A percentile compares a stretch with the other conserved stretches of the same genome.
Evolutionary conservation across 2,113 vertebrate genomes (phyloP).

Genomic region (Euleptes europaea): DNA sequence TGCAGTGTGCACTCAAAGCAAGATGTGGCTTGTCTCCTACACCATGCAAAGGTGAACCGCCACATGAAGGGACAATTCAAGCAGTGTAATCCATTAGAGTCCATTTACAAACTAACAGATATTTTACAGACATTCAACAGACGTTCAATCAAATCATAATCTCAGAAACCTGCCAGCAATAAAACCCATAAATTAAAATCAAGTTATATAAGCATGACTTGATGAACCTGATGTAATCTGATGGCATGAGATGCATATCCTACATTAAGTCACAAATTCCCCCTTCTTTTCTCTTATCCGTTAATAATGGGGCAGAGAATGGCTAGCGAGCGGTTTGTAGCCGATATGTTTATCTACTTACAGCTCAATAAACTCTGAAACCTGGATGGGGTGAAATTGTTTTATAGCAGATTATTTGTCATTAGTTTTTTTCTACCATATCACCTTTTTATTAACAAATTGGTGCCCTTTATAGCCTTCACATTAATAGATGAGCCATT

Average conservation of each 20-base stretch:
- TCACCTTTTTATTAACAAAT: constrained; percentile 64
- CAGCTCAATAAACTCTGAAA: constrained; percentile 47
- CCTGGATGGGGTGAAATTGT: constrained; percentile 38
- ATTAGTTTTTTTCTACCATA: constrained; percentile 46
- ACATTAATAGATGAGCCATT: constrained; percentile 34
- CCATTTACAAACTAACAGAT: constrained; percentile 69
- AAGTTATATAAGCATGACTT: constrained; percentile 69
- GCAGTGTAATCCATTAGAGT: constrained; percentile 60
- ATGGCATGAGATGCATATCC: constrained; percentile 59
- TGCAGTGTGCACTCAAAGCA: constrained; percentile 44
- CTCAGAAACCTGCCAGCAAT: constrained; percentile 68
- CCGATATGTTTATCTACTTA: constrained; percentile 17
- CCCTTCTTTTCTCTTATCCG: constrained; percentile 41
- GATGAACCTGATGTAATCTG: constrained; percentile 68
- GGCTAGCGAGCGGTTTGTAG: constrained; percentile 44
- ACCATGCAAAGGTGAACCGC: constrained; percentile 66
- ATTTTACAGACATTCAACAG: constrained; percentile 69
- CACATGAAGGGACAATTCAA: constrained; percentile 51
- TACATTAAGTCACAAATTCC: constrained; percentile 54
- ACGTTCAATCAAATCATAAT: constrained; percentile 67
- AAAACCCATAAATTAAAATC: constrained; percentile 70
- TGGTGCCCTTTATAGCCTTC: constrained; percentile 33
- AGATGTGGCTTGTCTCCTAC: constrained; percentile 62
- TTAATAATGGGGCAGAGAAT: constrained; percentile 57
- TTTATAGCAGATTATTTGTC: constrained; percentile 42